A percentile compares a stretch with the other conserved stretches of the same genome.
These are phyloP conservation scores for Brienomyrus longianalis DNA, from an alignment of 2,113 vertebrate species.

Conservation along the genomic window DNA sequence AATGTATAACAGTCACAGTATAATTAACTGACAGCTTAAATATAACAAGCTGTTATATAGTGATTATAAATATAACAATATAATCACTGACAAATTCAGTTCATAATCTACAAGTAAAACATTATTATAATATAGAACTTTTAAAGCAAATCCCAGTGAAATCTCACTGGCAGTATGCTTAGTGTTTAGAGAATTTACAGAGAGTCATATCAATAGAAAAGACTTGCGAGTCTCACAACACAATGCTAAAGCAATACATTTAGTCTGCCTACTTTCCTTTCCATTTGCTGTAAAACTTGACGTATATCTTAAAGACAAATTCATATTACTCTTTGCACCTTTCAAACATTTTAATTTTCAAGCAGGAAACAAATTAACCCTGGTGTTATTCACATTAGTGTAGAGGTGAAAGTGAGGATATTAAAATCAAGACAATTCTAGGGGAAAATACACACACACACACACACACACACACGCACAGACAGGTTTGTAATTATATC, in stretches of 20 bases:
- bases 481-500: not conserved
- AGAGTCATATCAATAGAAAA: not conserved
- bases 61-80: not conserved
- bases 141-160: not conserved
- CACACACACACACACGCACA: not conserved
- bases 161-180: not conserved
- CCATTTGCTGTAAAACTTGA: not conserved
- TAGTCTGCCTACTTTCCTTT: not conserved
- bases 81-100: not conserved
- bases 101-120: not conserved
- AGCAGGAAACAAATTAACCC: not conserved
- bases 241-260: not conserved
- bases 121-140: not conserved
- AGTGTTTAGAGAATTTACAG: not conserved
- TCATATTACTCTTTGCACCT: slow-evolving; percentile 3
- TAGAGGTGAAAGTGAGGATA: not conserved
- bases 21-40: not conserved
- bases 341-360: not conserved
- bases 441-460: not conserved
- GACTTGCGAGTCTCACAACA: not conserved
- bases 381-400: not conserved
- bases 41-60: too few relatives aligned
- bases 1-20: not conserved
- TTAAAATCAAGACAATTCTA: not conserved
- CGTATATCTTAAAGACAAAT: not conserved